A percentile compares a stretch with the other conserved stretches of the same genome.
Evolutionary conservation across 2,888 invertebrate genomes (phyloP).

Genomic region (Erebia ligea): DNA sequence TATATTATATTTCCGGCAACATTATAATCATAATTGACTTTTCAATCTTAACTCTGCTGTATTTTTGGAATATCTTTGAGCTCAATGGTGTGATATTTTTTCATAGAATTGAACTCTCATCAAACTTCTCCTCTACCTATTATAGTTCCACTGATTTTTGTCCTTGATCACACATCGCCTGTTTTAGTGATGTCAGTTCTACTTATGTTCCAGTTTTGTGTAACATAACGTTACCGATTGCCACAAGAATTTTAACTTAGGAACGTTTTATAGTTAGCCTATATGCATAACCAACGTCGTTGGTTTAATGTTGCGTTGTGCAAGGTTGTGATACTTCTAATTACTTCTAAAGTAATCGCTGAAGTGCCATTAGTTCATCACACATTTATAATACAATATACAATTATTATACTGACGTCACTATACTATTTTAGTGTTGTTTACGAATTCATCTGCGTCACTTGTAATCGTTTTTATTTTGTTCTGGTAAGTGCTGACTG

Average conservation of each 20-base stretch:
- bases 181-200: too few species aligned
- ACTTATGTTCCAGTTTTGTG: too few species aligned
- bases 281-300: constrained; percentile 25
- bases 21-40: too few species aligned
- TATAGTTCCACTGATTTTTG: too few species aligned
- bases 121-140: too few species aligned
- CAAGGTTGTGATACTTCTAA: constrained; percentile 30
- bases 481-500: constrained; percentile 22
- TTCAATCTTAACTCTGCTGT: too few species aligned
- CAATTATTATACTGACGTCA: constrained; percentile 48
- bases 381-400: constrained; percentile 42
- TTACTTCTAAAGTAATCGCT: constrained; percentile 19
- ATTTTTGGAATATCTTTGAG: too few species aligned
- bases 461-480: constrained; percentile 30
- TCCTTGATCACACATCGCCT: too few species aligned
- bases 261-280: neutral
- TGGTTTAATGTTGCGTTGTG: constrained; percentile 48
- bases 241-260: neutral
- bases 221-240: neutral
- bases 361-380: constrained; percentile 31
- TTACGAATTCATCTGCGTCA: constrained; percentile 37
- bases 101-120: too few species aligned
- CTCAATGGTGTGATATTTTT: too few species aligned
- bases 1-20: too few species aligned
- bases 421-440: constrained; percentile 44